A percentile compares a stretch with the other conserved stretches of the same genome.
Evolutionary conservation across 2,888 invertebrate genomes (phyloP).

Genomic region (Campoplex nolae): DNA sequence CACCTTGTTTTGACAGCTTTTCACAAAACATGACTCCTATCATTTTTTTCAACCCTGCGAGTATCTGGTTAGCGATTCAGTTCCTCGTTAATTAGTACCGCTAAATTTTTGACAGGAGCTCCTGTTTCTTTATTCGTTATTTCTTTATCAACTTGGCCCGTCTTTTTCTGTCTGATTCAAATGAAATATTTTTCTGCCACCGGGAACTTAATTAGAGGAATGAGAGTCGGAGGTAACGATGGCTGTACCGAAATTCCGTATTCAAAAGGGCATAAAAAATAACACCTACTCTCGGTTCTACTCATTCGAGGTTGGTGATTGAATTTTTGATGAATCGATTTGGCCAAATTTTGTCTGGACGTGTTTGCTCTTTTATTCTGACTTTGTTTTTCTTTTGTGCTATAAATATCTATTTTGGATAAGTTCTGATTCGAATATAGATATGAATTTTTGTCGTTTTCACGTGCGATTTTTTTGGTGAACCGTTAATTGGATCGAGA

Average conservation of each 20-base stretch:
- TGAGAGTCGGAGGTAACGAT: no score
- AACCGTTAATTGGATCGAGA: no score
- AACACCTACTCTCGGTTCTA: neutral
- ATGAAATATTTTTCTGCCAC: no score
- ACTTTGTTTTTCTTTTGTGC: neutral
- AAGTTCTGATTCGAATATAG: neutral
- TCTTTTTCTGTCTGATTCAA: no score
- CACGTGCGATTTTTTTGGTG: neutral
- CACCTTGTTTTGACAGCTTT: conserved; percentile 54
- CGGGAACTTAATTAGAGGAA: no score
- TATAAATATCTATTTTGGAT: neutral
- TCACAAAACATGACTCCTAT: neutral
- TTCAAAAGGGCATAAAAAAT: no score
- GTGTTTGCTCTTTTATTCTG: no score
- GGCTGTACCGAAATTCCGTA: no score
- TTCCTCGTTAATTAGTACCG: neutral
- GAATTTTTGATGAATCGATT: neutral
- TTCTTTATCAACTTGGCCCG: no score
- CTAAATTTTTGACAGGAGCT: no score
- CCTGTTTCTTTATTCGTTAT: no score
- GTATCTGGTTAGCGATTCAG: neutral
- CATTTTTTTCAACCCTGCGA: conserved; percentile 32
- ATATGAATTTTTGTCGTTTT: neutral
- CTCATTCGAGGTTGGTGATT: neutral
- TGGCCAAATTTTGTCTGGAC: no score